Evolutionary conservation across 2,888 invertebrate genomes (phyloP).

Genomic region (Rotaria magnacalcarata): DNA sequence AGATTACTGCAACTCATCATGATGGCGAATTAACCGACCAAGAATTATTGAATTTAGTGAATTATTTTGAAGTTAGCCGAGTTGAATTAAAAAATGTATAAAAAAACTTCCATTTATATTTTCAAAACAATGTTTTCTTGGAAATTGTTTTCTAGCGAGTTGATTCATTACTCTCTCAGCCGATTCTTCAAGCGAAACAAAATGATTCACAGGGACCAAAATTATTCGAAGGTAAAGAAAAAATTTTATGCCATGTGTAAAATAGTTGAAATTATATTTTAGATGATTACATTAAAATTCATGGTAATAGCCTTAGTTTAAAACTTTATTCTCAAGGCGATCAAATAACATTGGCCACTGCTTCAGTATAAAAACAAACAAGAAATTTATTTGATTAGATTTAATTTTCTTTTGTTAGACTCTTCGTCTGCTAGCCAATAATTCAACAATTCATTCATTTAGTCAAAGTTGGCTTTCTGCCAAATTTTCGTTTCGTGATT

Average conservation of each 20-base stretch:
- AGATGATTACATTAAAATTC: not conserved
- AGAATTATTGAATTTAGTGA: not conserved
- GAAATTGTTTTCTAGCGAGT: not conserved
- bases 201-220: not conserved
- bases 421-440: not conserved
- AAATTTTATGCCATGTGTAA: not conserved
- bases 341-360: conserved; percentile 1
- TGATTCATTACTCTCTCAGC: conserved; percentile 24
- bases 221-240: not conserved
- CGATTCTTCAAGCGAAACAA: conserved; percentile 6
- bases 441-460: conserved; percentile 50
- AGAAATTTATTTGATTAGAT: not conserved
- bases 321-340: conserved; percentile 30
- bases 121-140: not conserved
- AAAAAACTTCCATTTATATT: not conserved
- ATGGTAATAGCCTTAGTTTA: conserved; percentile 18
- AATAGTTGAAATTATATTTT: not conserved
- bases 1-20: not conserved
- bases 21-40: not conserved
- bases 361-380: not conserved
- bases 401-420: not conserved
- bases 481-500: conserved; percentile 50
- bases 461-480: conserved; percentile 52
- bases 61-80: conserved; percentile 22
- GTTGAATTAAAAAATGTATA: conserved; percentile 10